Evolutionary conservation across 2,888 invertebrate species (phyloP).

Genomic region (Anodontia alba): DNA sequence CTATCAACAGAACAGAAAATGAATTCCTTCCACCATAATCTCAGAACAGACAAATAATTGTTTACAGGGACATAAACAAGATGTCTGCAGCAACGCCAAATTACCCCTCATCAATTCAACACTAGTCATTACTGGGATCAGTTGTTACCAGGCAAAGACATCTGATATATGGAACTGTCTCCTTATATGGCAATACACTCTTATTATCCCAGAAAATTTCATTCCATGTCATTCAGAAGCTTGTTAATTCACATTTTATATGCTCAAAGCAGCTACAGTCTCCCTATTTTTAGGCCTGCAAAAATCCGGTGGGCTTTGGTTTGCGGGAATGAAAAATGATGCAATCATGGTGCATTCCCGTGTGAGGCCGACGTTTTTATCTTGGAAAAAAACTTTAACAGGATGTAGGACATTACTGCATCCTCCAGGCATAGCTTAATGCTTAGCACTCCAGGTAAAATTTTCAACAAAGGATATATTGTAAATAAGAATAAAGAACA

Average conservation of each 20-base stretch:
- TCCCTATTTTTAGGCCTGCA: too few relatives aligned
- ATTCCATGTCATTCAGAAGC: neutral
- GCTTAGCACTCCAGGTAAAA: too few relatives aligned
- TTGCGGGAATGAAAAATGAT: conserved; percentile 11
- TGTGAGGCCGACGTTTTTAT: conserved; percentile 1
- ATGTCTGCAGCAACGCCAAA: conserved; percentile 3
- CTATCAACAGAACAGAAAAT: neutral
- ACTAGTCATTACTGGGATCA: conserved; percentile 7
- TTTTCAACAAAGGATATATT: too few relatives aligned
- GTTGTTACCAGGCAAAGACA: neutral
- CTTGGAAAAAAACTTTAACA: too few relatives aligned
- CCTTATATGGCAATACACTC: neutral
- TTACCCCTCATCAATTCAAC: conserved; percentile 6
- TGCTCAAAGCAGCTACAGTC: too few relatives aligned
- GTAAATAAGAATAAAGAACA: too few relatives aligned
- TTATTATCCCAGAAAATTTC: neutral
- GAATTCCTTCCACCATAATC: neutral
- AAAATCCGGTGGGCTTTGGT: conserved; percentile 1
- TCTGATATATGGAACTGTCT: conserved; percentile 8
- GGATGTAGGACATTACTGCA: too few relatives aligned
- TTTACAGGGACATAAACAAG: neutral
- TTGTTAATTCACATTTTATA: neutral
- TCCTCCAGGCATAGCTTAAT: too few relatives aligned
- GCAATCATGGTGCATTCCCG: conserved; percentile 10
- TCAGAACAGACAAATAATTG: conserved; percentile 7